Conservation (phyloP, 2,113 vertebrate species). For the Ptilorrhoa leucosticta region DNA sequence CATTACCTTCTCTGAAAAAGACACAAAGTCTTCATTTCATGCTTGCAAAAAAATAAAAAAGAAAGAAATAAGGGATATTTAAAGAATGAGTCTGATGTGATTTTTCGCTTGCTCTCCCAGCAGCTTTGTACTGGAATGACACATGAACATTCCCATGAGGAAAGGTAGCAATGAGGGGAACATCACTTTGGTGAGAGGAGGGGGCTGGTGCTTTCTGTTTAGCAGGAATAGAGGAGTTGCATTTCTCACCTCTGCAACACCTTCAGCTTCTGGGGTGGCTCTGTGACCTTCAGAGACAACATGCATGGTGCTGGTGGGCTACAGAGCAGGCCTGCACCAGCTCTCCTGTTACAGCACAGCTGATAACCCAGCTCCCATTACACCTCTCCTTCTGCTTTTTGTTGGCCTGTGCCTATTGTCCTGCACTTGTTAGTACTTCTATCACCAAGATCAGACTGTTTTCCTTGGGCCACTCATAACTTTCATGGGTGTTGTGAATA, state of each 20-base stretch:
- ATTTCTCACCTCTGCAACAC: neutral
- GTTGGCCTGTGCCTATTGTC: neutral
- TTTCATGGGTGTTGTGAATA: neutral
- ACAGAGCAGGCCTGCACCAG: neutral
- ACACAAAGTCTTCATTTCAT: neutral
- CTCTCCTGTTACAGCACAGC: neutral
- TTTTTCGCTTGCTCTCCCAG: neutral
- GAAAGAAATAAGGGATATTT: neutral
- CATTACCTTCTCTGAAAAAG: neutral
- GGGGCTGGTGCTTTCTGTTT: neutral
- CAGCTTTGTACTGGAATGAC: neutral
- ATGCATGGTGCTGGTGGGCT: neutral
- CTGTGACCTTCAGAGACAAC: neutral
- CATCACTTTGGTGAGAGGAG: neutral
- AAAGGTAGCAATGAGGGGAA: neutral
- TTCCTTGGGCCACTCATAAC: neutral
- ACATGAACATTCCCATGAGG: neutral
- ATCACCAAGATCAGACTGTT: neutral
- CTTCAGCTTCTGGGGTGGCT: neutral
- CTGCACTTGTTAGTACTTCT: neutral
- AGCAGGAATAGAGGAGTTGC: neutral
- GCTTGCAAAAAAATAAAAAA: neutral
- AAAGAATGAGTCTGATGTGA: neutral
- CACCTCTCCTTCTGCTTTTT: slow-evolving; percentile 5
- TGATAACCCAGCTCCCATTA: neutral